Base-by-base conservation (phyloP, 2,888 invertebrate species). In the Schizotus pectinicornis region DNA sequence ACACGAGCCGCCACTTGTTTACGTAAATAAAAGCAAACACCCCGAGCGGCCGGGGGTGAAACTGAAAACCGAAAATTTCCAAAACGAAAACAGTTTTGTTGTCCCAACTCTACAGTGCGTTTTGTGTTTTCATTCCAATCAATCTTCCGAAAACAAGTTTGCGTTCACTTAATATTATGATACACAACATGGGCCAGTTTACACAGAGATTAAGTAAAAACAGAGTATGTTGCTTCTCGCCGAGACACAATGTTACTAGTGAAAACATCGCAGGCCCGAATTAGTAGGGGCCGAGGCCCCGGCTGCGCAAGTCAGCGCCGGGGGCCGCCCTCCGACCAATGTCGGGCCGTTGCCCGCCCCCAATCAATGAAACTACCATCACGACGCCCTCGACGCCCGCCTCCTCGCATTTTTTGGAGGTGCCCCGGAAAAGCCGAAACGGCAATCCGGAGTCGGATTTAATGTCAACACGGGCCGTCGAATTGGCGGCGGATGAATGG, bases 181-280 rank as follows among this genome's bases (percentile, higher is more conserved):
- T 88, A 89, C 89, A 90, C 89, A 89, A 89, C 89, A 89, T 87
- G 82, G 80, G 81, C 82, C 82, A 85, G 89, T 89, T 90, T 89
- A 90, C 89, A 88, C 89, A 89, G 86, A 79, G 81, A 81, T 81
- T 81, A 80, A 81, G 82, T 81, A 80, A 83, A 83, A 82, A 83
- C 82, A 83, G 77, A 74, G 77, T 77, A 79, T 80, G 80, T 81
- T 79, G 80, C 81, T 81, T 79, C 80, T 80, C 71, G 76, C 77
- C 77, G 78, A 76, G 80, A 77, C 78, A 74, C 79, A 79, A 79
- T 80, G 80, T 80, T 79, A 80, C 80, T 80, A 80, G 75, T 79
- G 80, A 81, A 81, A 81, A 82, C 81, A 81, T 78, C 79, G 81
- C 68, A 73, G 69, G 68, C 71, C 62, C 80, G 81, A 83, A 80